These are phyloP conservation scores for Cnemophilus loriae DNA, from an alignment of 2,113 vertebrate genomes.

Conservation along the genomic window DNA sequence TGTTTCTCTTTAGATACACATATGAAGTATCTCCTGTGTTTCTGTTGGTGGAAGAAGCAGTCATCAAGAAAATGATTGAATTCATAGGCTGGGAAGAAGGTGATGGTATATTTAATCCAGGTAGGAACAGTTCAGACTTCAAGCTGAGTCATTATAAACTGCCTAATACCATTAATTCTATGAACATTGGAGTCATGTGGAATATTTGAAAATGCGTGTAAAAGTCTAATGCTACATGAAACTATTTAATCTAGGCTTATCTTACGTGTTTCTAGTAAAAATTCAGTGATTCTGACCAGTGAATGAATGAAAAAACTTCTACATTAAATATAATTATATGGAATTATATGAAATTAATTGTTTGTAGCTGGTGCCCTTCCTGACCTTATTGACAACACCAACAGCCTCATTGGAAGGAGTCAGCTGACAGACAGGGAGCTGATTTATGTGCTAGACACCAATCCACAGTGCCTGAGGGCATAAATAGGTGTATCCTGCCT, in stretches of 20 bases:
- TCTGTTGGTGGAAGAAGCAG: slow-evolving; percentile 82
- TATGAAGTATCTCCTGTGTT: slow-evolving; percentile 88
- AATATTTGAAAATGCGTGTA: neutral
- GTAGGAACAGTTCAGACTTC: slow-evolving; percentile 57
- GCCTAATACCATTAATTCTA: neutral
- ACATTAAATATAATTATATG: neutral
- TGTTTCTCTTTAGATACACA: slow-evolving; percentile 78
- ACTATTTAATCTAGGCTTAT: neutral
- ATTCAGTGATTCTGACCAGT: neutral
- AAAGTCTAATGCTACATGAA: neutral
- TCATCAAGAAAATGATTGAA: slow-evolving; percentile 86
- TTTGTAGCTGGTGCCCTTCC: neutral
- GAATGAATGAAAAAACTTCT: neutral
- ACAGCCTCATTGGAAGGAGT: neutral
- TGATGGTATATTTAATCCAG: slow-evolving; percentile 89
- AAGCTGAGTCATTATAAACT: neutral
- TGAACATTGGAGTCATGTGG: neutral
- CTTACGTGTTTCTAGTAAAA: neutral
- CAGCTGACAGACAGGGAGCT: neutral
- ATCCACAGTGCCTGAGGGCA: neutral
- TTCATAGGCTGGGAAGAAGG: slow-evolving; percentile 84
- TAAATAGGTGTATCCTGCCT: neutral
- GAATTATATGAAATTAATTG: neutral
- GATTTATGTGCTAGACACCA: neutral
- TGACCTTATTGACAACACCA: neutral